phyloP scores from a whole-genome alignment of 2,888 invertebrate species.

The Antheraea yamamai region DNA sequence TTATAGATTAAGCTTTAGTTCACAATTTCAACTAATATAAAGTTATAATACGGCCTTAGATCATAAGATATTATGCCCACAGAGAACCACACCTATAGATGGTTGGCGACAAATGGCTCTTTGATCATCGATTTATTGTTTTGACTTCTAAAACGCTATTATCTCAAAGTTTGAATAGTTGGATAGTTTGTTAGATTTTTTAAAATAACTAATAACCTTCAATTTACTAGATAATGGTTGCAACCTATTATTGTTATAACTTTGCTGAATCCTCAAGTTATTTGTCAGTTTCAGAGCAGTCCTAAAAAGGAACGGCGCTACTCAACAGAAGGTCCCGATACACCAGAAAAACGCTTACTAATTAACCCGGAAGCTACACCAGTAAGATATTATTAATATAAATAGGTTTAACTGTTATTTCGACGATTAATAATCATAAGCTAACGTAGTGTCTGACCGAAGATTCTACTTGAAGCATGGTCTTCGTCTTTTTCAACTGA shows the following conservation, averaged over 20 bases:
- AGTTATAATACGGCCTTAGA: not conserved
- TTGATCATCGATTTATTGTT: not conserved
- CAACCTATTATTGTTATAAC: not conserved
- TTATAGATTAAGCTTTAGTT: not conserved
- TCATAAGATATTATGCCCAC: not conserved
- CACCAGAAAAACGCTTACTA: slow-evolving; percentile 80
- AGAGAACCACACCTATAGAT: not conserved
- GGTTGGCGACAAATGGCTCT: not conserved
- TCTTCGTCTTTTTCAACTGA: not conserved
- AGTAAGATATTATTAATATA: slow-evolving; percentile 62
- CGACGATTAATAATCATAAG: slow-evolving; percentile 13
- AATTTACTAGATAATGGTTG: not conserved
- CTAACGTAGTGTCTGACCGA: not conserved
- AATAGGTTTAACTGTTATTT: slow-evolving; percentile 9
- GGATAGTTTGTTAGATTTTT: not conserved
- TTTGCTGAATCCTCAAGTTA: not conserved
- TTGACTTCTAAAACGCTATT: not conserved
- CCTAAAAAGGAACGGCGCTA: slow-evolving; percentile 75
- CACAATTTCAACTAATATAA: not conserved
- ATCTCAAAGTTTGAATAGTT: not conserved
- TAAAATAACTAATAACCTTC: not conserved
- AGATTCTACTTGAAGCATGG: not conserved
- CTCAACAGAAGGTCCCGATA: slow-evolving; percentile 69
- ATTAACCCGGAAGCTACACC: slow-evolving; percentile 78
- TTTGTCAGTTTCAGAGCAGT: slow-evolving; percentile 74